Conservation (phyloP, 2,797 vertebrate species). For the Danio jaintianensis region DNA sequence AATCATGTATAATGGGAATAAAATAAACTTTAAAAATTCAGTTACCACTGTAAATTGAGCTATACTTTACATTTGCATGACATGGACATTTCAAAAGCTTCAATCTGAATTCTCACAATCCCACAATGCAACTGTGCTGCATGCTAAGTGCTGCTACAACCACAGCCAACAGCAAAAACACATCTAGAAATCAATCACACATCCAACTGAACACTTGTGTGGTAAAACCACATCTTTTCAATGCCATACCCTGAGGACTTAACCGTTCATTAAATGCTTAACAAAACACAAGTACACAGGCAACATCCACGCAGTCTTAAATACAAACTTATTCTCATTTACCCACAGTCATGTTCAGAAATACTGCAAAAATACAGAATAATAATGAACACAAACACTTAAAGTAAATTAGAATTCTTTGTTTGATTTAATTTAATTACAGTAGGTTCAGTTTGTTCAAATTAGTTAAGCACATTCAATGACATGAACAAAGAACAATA, state of each 20-base stretch:
- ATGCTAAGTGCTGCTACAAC: not conserved
- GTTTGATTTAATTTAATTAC: too few species aligned
- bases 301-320: not conserved
- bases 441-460: not conserved
- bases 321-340: not conserved
- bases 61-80: not conserved
- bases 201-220: not conserved
- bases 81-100: not conserved
- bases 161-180: conserved; percentile 1
- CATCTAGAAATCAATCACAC: not conserved
- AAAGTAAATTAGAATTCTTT: not conserved
- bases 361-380: not conserved
- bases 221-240: conserved; percentile 7
- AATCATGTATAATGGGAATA: too few species aligned
- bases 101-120: not conserved
- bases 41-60: too few species aligned
- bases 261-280: not conserved
- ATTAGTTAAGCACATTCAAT: not conserved
- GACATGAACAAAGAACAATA: not conserved
- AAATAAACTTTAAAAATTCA: too few species aligned
- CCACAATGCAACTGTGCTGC: not conserved
- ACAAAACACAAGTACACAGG: not conserved
- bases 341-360: not conserved
- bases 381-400: not conserved
- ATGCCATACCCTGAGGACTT: not conserved